These are phyloP conservation scores for Littorina saxatilis DNA, from an alignment of 1,140 invertebrate genomes.

Conservation along the genomic window DNA sequence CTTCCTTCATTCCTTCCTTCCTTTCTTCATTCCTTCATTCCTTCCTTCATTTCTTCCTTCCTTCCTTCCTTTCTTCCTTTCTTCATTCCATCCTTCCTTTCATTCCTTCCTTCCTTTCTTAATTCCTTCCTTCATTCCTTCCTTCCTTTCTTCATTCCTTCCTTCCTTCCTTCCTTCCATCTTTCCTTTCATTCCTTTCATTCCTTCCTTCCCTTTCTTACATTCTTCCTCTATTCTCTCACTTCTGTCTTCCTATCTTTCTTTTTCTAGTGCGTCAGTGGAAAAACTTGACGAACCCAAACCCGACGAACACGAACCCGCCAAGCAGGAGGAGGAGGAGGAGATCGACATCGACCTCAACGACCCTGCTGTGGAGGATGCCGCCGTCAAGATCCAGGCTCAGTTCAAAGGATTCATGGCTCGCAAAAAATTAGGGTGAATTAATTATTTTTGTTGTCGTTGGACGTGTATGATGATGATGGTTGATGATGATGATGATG, in stretches of 20 bases:
- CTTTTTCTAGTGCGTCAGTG: background rate
- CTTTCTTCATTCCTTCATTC: background rate
- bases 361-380: constrained; percentile 50
- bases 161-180: background rate
- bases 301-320: too few relatives aligned
- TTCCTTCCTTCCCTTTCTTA: constrained; percentile 20
- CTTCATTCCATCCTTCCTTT: background rate
- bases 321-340: too few relatives aligned
- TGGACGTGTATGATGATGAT: too few relatives aligned
- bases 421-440: too few relatives aligned
- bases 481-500: too few relatives aligned
- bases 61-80: constrained; percentile 12
- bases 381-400: constrained; percentile 68
- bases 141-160: background rate
- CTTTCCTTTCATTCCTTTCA: constrained; percentile 23
- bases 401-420: constrained; percentile 65
- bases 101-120: constrained; percentile 1
- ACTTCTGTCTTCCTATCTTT: too few relatives aligned
- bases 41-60: background rate
- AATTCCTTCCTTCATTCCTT: constrained; percentile 1
- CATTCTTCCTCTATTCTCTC: constrained; percentile 20
- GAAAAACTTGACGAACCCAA: too few relatives aligned
- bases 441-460: background rate
- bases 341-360: background rate
- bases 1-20: background rate